Evolutionary conservation across 2,797 vertebrate species (phyloP), one percentile per base, ranked within the genome.

Genomic region (Melanotaenia parkinsoni): DNA sequence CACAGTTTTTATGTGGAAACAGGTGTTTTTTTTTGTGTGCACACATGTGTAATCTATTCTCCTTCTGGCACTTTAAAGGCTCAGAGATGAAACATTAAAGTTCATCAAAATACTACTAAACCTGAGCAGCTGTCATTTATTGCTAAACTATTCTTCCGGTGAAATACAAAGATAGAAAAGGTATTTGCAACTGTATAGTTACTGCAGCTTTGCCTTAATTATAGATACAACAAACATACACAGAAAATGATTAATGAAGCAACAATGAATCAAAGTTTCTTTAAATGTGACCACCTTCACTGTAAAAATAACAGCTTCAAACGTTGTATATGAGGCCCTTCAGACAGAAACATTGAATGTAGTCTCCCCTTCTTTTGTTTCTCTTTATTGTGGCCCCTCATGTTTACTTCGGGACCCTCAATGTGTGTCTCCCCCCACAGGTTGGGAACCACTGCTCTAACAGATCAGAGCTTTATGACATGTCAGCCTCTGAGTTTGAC

Each of bases 371-470:
- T 1, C 12, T 47, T 12, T 58, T 4, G 6, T 61, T 51, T 70
- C 30, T 57, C 53, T 53, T 68, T 24, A 57, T 16, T 24, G 22
- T 60, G 37, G 64, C 62, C 16, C 22, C 18, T 74, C 0, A 37
- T 43, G 50, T 65, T 37, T 13, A 32, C 63, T 38, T 62, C 51
- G 40, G 6, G 22, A 54, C 8, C 40, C 24, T 37, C 13, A 13
- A 12, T 37, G 12, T 2, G 18, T 40, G 51, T 43, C 13, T 58
- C 18, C 11, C 37, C 12, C 56, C 3, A 2, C 59, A 63, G 80
- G 84, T 85, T 92, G 88, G 84, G 86, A 91, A 90, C 84, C 84
- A 86, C 56, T 76, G 76, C 56, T 79, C 45, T 67, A 18, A 74
- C 58, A 78, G 79, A 79, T 62, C 13, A 30, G 74, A 82, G 80